Percentiles rank a stretch among this genome's conserved stretches.
Conservation (phyloP, 2,888 invertebrate species). For the Phaonia tiefii region DNA sequence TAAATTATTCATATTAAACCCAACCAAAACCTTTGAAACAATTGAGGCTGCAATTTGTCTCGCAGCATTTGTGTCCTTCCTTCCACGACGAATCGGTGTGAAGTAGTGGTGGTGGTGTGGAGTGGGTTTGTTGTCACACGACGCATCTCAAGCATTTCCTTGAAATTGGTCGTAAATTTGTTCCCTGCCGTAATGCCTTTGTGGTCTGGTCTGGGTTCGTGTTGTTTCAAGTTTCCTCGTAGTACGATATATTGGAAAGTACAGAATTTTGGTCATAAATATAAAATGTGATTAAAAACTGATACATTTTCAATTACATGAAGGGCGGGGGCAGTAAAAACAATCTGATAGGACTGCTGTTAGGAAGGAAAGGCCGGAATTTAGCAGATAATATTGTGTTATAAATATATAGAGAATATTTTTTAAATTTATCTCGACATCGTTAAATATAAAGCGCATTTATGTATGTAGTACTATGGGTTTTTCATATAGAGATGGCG, state of each 20-base stretch:
- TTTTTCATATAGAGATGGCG: no score
- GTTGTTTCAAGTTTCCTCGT: background rate
- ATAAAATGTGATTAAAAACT: background rate
- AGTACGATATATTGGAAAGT: slow-evolving; percentile 6
- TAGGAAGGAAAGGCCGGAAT: no score
- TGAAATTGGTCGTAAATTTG: slow-evolving; percentile 6
- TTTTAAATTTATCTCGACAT: no score
- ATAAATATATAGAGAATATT: no score
- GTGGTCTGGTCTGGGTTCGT: no score
- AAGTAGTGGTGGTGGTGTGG: background rate
- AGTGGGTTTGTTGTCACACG: no score
- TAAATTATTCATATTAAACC: slow-evolving; percentile 51
- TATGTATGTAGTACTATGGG: no score
- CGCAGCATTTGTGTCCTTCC: slow-evolving; percentile 10
- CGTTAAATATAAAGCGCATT: no score
- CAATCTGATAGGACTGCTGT: no score
- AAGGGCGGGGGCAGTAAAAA: background rate
- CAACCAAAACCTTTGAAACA: slow-evolving; percentile 27
- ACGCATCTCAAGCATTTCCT: background rate
- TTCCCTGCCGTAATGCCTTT: no score
- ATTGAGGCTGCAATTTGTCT: slow-evolving; percentile 55
- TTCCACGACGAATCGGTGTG: background rate
- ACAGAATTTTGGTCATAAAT: slow-evolving; percentile 6
- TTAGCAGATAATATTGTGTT: no score
- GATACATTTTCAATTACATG: background rate